Conservation (phyloP, 2,888 invertebrate genomes). For the Encarsia formosa region DNA sequence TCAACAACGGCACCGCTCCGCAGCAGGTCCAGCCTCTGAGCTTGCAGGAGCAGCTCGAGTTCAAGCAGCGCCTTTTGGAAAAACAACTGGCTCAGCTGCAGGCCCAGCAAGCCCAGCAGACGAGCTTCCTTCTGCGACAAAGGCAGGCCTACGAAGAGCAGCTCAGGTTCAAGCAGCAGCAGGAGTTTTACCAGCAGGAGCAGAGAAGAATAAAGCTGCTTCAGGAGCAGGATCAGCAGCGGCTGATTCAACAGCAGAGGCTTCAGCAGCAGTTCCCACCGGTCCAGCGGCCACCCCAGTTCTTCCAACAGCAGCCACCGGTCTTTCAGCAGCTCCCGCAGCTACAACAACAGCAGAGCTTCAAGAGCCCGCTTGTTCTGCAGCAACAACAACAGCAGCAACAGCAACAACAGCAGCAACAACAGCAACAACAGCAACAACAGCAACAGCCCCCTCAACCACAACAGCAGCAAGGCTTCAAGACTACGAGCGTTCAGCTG, state of each 20-base stretch:
- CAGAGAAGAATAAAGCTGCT: constrained; percentile 38
- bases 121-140: constrained; percentile 64
- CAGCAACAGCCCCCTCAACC: constrained; percentile 4
- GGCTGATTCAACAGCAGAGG: constrained; percentile 41
- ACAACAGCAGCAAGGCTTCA: constrained; percentile 36
- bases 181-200: constrained; percentile 40
- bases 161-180: constrained; percentile 45
- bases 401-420: not conserved
- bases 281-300: constrained; percentile 29
- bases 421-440: constrained; percentile 35
- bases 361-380: not conserved
- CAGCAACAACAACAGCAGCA: constrained; percentile 11
- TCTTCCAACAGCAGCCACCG: constrained; percentile 23
- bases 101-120: constrained; percentile 66
- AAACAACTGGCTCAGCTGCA: constrained; percentile 66
- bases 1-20: constrained; percentile 30
- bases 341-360: constrained; percentile 4
- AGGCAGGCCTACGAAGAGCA: constrained; percentile 60
- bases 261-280: constrained; percentile 19
- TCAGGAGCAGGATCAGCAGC: constrained; percentile 43
- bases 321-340: constrained; percentile 3
- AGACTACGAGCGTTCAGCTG: constrained; percentile 32
- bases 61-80: constrained; percentile 66
- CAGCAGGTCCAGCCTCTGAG: constrained; percentile 50
- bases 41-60: constrained; percentile 55